Conservation (phyloP, 2,888 invertebrate species). For the Mechanitis mazaeus region DNA sequence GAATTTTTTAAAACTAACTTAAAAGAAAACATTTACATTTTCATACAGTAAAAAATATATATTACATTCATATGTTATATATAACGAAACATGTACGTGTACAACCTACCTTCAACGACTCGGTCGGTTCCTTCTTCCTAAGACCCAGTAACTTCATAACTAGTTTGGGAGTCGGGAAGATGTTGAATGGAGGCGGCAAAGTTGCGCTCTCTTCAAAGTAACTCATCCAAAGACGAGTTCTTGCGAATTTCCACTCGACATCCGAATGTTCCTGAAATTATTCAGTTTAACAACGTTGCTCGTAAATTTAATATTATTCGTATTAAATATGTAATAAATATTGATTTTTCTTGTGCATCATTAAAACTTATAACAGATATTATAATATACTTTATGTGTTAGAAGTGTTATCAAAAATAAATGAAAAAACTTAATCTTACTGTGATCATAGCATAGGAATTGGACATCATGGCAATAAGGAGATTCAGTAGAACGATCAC, state of each 20-base stretch:
- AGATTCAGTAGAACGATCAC: slow-evolving; percentile 95
- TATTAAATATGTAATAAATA: too few species aligned
- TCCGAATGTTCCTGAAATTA: slow-evolving; percentile 89
- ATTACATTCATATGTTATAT: not conserved
- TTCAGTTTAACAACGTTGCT: too few species aligned
- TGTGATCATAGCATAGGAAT: slow-evolving; percentile 94
- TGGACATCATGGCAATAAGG: slow-evolving; percentile 98
- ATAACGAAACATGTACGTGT: not conserved
- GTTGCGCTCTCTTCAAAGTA: slow-evolving; percentile 96
- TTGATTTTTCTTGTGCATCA: too few species aligned
- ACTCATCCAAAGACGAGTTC: slow-evolving; percentile 96
- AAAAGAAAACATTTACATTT: too few species aligned
- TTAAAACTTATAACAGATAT: too few species aligned
- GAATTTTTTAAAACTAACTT: too few species aligned
- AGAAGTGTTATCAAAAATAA: too few species aligned
- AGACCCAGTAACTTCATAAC: slow-evolving; percentile 80
- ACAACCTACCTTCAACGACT: slow-evolving; percentile 30
- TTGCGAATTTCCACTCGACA: slow-evolving; percentile 97
- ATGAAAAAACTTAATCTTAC: slow-evolving; percentile 73
- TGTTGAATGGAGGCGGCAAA: slow-evolving; percentile 95
- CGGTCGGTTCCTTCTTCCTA: slow-evolving; percentile 73
- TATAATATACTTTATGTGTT: too few species aligned
- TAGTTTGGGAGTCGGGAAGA: slow-evolving; percentile 91
- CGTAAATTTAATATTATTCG: not conserved
- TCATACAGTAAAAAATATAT: not conserved